These are phyloP conservation scores for Lagenorhynchus albirostris DNA, from an alignment of 2,113 vertebrate genomes.

Conservation along the genomic window DNA sequence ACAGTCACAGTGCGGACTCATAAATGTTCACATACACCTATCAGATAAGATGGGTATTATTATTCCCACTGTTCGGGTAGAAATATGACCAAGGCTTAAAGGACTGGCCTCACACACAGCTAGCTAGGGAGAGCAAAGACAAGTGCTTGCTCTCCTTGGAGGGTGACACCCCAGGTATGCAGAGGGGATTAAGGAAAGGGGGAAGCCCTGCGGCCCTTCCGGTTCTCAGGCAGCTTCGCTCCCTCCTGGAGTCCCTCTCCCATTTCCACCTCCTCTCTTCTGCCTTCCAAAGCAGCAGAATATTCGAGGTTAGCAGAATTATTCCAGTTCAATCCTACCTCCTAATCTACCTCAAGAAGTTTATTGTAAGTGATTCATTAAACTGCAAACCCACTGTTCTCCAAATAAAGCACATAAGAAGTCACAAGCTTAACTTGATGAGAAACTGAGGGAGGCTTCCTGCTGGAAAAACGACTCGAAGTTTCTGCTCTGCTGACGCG, in stretches of 20 bases:
- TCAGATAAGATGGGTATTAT: background rate
- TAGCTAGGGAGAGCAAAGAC: background rate
- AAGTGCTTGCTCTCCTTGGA: background rate
- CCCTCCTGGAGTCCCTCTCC: background rate
- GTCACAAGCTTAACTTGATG: background rate
- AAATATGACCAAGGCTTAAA: background rate
- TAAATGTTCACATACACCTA: background rate
- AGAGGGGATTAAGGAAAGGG: background rate
- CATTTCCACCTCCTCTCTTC: background rate
- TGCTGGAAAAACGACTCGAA: background rate
- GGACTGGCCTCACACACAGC: background rate
- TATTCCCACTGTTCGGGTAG: background rate
- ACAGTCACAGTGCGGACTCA: background rate
- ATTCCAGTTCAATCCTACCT: background rate
- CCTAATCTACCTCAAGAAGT: background rate
- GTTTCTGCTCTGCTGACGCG: background rate
- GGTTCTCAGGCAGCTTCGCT: background rate
- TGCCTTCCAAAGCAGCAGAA: background rate
- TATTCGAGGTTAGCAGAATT: background rate
- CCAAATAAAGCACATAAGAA: background rate
- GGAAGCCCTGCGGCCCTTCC: background rate
- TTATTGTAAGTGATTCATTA: background rate
- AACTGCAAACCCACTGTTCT: background rate
- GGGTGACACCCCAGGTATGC: accelerated
- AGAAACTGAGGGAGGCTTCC: background rate